A percentile compares a stretch with the other conserved stretches of the same genome.
phyloP scores from a whole-genome alignment of 2,113 vertebrate species.

The Perognathus longimembris region DNA sequence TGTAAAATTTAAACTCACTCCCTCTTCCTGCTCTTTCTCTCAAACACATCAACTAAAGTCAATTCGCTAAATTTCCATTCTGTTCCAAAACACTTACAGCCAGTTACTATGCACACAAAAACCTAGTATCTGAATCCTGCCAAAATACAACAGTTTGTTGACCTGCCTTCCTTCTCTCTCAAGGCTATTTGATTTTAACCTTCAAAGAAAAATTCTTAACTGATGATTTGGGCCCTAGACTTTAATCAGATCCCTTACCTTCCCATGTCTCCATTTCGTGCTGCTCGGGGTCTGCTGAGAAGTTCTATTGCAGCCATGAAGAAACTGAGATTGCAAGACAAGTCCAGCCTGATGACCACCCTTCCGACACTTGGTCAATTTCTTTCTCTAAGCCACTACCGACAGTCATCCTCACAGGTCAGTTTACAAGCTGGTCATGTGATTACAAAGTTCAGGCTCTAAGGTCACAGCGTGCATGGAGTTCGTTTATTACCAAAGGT shows the following conservation, averaged over 20 bases:
- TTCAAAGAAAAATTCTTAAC: constrained; percentile 61
- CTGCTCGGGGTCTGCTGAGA: constrained; percentile 87
- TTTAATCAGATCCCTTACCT: constrained; percentile 87
- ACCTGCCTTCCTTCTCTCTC: constrained; percentile 51
- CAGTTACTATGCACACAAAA: constrained; percentile 57
- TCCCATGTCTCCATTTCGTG: constrained; percentile 97
- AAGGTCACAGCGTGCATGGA: constrained; percentile 93
- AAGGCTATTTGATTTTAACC: constrained; percentile 67
- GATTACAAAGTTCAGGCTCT: constrained; percentile 95
- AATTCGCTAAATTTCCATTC: constrained; percentile 21
- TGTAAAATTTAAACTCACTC: constrained; percentile 44
- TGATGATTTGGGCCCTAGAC: not conserved
- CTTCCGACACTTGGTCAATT: constrained; percentile 90
- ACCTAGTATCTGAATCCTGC: constrained; percentile 56
- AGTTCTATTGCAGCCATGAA: constrained; percentile 91
- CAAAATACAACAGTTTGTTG: constrained; percentile 5
- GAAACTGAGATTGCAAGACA: constrained; percentile 86
- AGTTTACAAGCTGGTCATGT: constrained; percentile 95
- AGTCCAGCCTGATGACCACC: constrained; percentile 82
- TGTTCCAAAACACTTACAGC: constrained; percentile 53
- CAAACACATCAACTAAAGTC: constrained; percentile 52
- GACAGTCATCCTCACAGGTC: constrained; percentile 90
- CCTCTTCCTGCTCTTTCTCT: constrained; percentile 15
- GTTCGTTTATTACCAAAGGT: constrained; percentile 94
- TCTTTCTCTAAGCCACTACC: constrained; percentile 85